Evolutionary conservation across 2,797 vertebrate species (phyloP).

Genomic region (Champsocephalus gunnari): DNA sequence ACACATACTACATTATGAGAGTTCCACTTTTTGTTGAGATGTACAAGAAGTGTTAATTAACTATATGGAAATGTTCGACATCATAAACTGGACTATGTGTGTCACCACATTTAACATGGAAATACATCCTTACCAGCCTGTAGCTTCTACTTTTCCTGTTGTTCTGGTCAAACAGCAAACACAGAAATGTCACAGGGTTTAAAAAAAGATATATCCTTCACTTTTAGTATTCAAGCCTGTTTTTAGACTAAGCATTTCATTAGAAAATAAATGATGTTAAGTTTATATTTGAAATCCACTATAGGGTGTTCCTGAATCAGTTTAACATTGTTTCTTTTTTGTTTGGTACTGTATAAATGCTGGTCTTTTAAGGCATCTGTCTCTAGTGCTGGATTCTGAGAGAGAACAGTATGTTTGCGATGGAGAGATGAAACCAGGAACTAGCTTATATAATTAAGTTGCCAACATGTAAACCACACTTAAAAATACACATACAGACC

Average conservation of each 20-base stretch:
- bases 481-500: slow-evolving; percentile 66
- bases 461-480: not conserved
- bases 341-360: not conserved
- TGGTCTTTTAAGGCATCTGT: slow-evolving; percentile 8
- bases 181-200: not conserved
- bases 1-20: too few relatives aligned
- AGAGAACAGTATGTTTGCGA: slow-evolving; percentile 5
- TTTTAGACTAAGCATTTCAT: not conserved
- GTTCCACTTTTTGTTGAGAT: not conserved
- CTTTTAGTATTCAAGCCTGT: not conserved
- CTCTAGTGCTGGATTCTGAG: not conserved
- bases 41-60: not conserved
- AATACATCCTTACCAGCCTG: not conserved
- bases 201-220: not conserved
- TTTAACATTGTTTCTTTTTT: not conserved
- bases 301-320: too few relatives aligned
- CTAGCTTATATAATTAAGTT: not conserved
- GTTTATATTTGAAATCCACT: not conserved
- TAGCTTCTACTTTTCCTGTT: not conserved
- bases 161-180: not conserved
- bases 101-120: not conserved
- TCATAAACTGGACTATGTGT: not conserved
- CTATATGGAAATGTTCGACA: not conserved
- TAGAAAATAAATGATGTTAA: slow-evolving; percentile 1
- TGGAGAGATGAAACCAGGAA: not conserved